Conservation (phyloP, 2,113 vertebrate genomes). For the Microtus oregoni region DNA sequence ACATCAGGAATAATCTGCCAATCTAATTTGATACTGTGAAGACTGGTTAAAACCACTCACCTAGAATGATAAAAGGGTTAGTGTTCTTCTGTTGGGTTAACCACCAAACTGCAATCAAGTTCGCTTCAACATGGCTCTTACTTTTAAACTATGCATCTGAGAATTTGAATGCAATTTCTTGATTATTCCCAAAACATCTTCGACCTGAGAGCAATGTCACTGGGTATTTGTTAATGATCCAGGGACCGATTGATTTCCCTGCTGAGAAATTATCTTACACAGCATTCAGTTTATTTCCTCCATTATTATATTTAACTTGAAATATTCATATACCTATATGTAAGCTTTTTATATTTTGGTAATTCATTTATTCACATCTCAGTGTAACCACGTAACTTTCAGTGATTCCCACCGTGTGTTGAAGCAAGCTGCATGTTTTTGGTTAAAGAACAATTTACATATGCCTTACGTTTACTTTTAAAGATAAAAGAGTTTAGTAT, state of each 20-base stretch:
- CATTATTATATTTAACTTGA: background rate
- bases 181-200: conserved; percentile 45
- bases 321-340: background rate
- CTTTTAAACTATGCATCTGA: background rate
- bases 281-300: background rate
- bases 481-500: background rate
- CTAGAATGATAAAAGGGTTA: background rate
- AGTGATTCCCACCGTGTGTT: background rate
- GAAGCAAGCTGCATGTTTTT: background rate
- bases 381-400: background rate
- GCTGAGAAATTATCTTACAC: background rate
- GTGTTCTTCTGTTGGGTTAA: background rate
- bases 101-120: background rate
- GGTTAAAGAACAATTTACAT: background rate
- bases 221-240: background rate
- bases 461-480: background rate
- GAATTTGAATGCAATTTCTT: background rate
- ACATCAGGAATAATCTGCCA: background rate
- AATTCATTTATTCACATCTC: background rate
- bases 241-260: conserved; percentile 12
- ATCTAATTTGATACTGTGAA: background rate
- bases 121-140: background rate
- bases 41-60: background rate
- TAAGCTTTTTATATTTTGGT: background rate
- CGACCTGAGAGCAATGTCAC: background rate